Evolutionary conservation across 2,113 vertebrate species (phyloP).

Genomic region (Salvator merianae): DNA sequence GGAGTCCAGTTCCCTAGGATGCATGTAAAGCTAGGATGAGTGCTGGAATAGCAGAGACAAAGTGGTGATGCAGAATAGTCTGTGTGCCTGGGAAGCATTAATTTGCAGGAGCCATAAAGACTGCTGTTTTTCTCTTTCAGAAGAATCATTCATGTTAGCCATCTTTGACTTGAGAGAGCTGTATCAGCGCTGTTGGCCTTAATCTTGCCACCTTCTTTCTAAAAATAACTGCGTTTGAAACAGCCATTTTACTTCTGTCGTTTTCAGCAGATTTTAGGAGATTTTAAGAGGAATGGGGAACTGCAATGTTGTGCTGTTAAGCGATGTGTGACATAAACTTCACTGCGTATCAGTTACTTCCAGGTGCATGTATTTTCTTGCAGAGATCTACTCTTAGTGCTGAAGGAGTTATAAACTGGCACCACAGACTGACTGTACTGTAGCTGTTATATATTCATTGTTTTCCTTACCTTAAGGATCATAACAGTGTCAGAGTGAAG

Average conservation of each 20-base stretch:
- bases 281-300: neutral
- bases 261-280: neutral
- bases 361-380: neutral
- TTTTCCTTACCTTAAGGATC: neutral
- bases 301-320: accelerated
- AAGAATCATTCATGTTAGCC: conserved; percentile 33
- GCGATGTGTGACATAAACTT: neutral
- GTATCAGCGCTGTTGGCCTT: neutral
- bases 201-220: neutral
- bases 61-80: conserved; percentile 8
- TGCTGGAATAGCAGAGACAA: neutral
- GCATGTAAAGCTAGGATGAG: accelerated
- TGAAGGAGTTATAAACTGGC: neutral
- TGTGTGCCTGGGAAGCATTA: neutral
- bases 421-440: neutral
- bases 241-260: neutral
- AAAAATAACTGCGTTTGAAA: conserved; percentile 19
- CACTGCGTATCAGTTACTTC: neutral
- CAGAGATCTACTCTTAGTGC: neutral
- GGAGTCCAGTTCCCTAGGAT: neutral
- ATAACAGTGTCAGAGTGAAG: neutral
- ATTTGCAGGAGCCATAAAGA: neutral
- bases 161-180: conserved; percentile 41
- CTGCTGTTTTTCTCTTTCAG: conserved; percentile 30
- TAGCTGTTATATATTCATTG: neutral